These are phyloP conservation scores for Xenops minutus DNA, from an alignment of 2,797 vertebrate species.

Conservation along the genomic window DNA sequence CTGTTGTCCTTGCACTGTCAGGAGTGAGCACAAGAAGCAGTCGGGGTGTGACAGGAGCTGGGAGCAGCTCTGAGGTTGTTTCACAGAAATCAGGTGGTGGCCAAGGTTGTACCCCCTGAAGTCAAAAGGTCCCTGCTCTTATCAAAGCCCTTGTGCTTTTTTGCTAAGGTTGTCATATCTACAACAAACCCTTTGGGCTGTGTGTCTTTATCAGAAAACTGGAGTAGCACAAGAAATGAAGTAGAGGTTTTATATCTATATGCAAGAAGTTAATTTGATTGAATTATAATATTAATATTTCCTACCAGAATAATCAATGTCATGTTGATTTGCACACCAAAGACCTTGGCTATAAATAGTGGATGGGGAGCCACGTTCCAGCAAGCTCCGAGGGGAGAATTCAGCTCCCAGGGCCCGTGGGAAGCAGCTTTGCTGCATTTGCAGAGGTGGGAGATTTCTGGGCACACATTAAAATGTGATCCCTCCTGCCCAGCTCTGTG, in stretches of 20 bases:
- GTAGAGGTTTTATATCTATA: not conserved
- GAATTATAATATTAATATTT: not conserved
- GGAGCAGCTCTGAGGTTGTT: not conserved
- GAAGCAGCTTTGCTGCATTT: conserved; percentile 37
- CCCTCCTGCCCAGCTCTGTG: not conserved
- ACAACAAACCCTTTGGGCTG: not conserved
- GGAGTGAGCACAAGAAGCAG: not conserved
- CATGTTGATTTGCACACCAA: not conserved
- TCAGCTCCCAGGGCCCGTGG: not conserved
- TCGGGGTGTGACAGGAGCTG: not conserved
- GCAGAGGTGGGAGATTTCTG: conserved; percentile 26
- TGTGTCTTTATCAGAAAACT: not conserved
- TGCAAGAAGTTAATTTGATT: not conserved
- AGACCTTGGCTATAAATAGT: not conserved
- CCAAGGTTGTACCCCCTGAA: not conserved
- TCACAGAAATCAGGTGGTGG: not conserved
- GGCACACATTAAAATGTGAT: not conserved
- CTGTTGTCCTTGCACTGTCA: not conserved
- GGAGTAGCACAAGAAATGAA: not conserved
- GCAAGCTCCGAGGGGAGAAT: not conserved
- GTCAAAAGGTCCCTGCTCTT: not conserved
- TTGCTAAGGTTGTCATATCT: not conserved
- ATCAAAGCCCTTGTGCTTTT: not conserved
- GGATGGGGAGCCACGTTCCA: not conserved
- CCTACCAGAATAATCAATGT: not conserved